phyloP scores from a whole-genome alignment of 2,113 vertebrate species.

The Megalops atlanticus region DNA sequence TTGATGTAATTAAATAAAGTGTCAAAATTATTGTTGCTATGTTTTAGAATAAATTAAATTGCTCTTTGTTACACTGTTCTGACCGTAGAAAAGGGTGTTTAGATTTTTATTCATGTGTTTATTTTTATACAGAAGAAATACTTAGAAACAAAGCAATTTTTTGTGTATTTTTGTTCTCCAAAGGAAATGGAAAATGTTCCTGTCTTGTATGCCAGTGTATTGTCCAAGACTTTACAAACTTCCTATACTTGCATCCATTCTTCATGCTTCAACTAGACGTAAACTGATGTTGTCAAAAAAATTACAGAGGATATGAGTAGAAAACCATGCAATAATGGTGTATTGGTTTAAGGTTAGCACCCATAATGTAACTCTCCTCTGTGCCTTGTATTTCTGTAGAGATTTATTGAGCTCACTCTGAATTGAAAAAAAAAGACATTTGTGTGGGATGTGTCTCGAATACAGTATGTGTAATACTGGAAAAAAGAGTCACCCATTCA shows the following conservation, averaged over 20 bases:
- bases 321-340: constrained; percentile 19
- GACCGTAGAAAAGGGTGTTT: constrained; percentile 18
- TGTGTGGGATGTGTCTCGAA: not conserved
- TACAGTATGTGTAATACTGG: not conserved
- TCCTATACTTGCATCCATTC: no score
- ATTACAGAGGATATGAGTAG: not conserved
- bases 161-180: constrained; percentile 5
- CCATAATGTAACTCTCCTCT: not conserved
- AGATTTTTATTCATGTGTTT: constrained; percentile 31
- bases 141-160: constrained; percentile 12
- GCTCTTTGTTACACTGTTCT: constrained; percentile 18
- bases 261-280: constrained; percentile 20
- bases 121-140: constrained; percentile 29
- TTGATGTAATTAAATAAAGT: constrained; percentile 16
- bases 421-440: not conserved
- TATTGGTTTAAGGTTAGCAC: not conserved
- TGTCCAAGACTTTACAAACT: not conserved
- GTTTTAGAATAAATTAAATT: constrained; percentile 30
- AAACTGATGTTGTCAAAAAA: not conserved
- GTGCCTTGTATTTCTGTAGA: not conserved
- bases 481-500: not conserved
- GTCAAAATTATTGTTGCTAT: constrained; percentile 34
- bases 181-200: not conserved
- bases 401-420: not conserved
- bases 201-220: constrained; percentile 13